phyloP scores from a whole-genome alignment of 2,113 vertebrate genomes.

The Mesocricetus auratus region DNA sequence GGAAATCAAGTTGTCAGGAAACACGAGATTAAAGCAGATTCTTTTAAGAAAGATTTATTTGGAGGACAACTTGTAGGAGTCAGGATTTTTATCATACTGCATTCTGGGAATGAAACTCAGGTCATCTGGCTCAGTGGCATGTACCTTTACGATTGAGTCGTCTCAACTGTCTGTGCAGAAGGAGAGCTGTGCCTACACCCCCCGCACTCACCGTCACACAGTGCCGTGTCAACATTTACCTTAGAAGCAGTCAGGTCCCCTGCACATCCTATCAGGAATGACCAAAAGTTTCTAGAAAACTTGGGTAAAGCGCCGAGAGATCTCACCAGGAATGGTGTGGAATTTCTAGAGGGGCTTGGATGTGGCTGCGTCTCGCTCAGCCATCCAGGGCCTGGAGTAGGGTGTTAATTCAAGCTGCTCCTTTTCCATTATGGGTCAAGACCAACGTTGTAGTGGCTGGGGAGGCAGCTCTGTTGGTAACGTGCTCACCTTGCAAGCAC shows the following conservation, averaged over 20 bases:
- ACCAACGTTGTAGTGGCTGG: not conserved
- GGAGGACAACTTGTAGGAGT: not conserved
- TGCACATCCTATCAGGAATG: not conserved
- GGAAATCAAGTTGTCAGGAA: not conserved
- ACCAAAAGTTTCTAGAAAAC: not conserved
- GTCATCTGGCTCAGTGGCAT: not conserved
- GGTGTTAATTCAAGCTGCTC: too few relatives aligned
- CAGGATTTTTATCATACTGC: not conserved
- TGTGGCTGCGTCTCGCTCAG: not conserved
- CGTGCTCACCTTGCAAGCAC: not conserved
- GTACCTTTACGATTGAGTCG: not conserved
- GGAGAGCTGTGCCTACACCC: not conserved
- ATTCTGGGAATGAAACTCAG: not conserved
- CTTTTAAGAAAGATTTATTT: not conserved
- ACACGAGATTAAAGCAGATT: not conserved
- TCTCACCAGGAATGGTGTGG: not conserved
- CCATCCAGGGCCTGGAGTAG: fast-evolving
- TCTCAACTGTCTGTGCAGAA: not conserved
- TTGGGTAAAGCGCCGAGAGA: not conserved
- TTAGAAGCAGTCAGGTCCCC: not conserved
- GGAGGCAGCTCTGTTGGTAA: not conserved
- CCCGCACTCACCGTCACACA: not conserved
- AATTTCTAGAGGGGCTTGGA: not conserved
- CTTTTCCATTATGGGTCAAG: not conserved
- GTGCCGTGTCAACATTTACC: not conserved